Evolutionary conservation across 2,797 vertebrate species (phyloP), one percentile per base, ranked within the genome.

Genomic region (Rhinichthys osculus): DNA sequence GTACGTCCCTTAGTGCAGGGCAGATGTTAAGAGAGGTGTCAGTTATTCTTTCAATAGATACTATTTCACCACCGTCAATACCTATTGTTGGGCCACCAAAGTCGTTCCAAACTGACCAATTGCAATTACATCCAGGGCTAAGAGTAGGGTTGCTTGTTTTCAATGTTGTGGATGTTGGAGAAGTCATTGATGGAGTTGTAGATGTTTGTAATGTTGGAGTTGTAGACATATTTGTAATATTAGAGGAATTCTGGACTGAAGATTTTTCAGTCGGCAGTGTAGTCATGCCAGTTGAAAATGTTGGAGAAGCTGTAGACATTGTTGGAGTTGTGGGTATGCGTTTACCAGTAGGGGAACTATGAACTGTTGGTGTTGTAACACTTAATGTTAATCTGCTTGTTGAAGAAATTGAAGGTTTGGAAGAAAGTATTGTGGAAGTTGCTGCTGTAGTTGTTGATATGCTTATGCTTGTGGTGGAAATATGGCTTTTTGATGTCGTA

Each of bases 61-160:
- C 5, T 52, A 52, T 76, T 76, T 76, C 47, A 3, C 73, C 73
- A 54, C 73, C 73, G 1, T 76, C 30, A 19, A 81, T 71, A 8
- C 82, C 82, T 30, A 78, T 0, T 17, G 90, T 87, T 17, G 86
- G 85, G 0, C 47, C 17, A 5, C 73, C 82, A 6, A 78, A 3
- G 88, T 85, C 82, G 0, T 89, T 85, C 90, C 89, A 92, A 1
- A 74, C 14, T 81, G 57, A 21, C n/a, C 72, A 79, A 69, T 50
- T 19, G n/a, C 74, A 83, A 30, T 44, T 47, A 40, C 57, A 54
- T 57, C 10, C 64, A 27, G 44, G 21, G 2, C 16, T 38, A 23
- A 40, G 10, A 19, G 50, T 38, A 9, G 38, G 0, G 0, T 6
- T 9, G 5, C 7, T 33, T 13, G 78, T 67, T 16, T 2, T 10